Base-by-base conservation (phyloP, 2,113 vertebrate species). In the Oncorhynchus masou region DNA sequence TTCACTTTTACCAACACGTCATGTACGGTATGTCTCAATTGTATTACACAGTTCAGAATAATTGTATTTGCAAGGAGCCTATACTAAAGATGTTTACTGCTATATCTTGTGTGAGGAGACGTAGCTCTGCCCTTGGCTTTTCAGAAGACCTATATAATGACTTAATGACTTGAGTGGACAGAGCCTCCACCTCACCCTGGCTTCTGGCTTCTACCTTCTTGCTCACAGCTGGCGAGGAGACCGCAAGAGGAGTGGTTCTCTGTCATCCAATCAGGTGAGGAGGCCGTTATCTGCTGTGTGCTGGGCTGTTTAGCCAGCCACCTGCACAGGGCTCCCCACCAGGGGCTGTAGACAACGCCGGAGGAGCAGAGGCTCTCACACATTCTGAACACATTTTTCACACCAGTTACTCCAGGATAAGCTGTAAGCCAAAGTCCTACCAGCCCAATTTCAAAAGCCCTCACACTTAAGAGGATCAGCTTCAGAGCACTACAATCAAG, bases 251-350 rank as follows among this genome's bases (percentile, higher is more conserved):
- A 51, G 62, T 80, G 62, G 59, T 81, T 80, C 6, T 5, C 76
- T 86, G 70, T 49, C 60, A 85, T 83, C 81, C 85, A 85, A 73
- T 85, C 85, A 78, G 81, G 27, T n/a, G 31, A 78, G 79, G 66
- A 60, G 69, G 81, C 19, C 68, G 69, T 75, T 85, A 81, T 86
- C 84, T 73, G 66, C 77, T 34, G 73, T 13, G 4, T 54, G 68
- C 80, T 73, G 29, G 19, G 25, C 72, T 70, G 54, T 54, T 22
- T 45, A 13, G 5, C 75, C 64, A 72, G 62, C 60, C 76, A 69
- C 73, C 78, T 81, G 76, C 68, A 67, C 9, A n/a, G 39, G 74
- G 74, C 78, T 0, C 11, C 69, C 49, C 74, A 54, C 73, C 20
- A 0, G 75, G 29, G 73, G 12, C 51, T 27, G 34, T 15, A 22